Percentiles rank a stretch among this genome's conserved stretches.
phyloP scores from a whole-genome alignment of 2,113 vertebrate species.

The Oxyruncus cristatus region DNA sequence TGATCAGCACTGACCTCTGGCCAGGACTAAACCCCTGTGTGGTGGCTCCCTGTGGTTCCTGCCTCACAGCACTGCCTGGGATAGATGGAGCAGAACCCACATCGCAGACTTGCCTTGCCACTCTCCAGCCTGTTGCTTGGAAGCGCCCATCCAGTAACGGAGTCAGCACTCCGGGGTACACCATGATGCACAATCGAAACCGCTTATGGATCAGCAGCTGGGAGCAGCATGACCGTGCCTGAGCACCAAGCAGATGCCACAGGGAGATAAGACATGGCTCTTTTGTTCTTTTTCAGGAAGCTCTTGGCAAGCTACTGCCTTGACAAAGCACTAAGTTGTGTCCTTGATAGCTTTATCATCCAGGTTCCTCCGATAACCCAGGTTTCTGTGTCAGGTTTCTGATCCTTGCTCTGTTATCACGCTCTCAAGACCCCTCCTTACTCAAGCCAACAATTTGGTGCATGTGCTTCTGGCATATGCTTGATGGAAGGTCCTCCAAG shows the following conservation, averaged over 20 bases:
- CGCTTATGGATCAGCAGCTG: background rate
- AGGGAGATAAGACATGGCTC: background rate
- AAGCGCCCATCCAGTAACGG: rapidly evolving
- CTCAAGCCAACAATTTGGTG: background rate
- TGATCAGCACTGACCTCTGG: background rate
- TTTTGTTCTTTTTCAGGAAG: conserved; percentile 47
- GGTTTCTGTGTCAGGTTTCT: background rate
- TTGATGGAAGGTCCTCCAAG: background rate
- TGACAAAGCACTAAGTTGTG: background rate
- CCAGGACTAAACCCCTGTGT: background rate
- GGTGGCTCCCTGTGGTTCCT: background rate
- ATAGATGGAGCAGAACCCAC: background rate
- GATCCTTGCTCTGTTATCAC: background rate
- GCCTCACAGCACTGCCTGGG: background rate
- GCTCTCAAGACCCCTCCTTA: background rate
- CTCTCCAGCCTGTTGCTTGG: background rate
- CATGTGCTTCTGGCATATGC: rapidly evolving
- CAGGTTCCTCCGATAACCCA: background rate
- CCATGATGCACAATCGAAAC: background rate
- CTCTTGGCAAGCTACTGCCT: background rate
- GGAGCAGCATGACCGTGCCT: background rate
- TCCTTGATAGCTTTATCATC: background rate
- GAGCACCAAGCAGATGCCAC: background rate
- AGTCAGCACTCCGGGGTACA: rapidly evolving
- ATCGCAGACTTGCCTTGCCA: background rate